Conservation (phyloP, 2,113 vertebrate genomes). For the Crocuta crocuta region DNA sequence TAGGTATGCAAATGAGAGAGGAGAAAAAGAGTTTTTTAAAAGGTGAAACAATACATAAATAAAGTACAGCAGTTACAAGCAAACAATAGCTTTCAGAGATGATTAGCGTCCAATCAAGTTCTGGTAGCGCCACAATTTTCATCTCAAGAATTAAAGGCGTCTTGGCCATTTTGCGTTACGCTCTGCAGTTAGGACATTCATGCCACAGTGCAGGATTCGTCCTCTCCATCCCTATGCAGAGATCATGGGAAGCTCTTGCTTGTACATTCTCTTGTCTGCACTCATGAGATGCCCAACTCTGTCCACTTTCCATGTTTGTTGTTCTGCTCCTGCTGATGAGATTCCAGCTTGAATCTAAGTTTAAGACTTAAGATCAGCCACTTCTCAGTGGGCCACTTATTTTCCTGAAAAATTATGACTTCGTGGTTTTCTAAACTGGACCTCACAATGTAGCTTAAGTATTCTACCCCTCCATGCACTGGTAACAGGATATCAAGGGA, state of each 20-base stretch:
- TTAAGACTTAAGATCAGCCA: not conserved
- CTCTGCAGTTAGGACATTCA: not conserved
- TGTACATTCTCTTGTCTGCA: not conserved
- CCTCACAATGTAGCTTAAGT: not conserved
- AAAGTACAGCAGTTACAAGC: not conserved
- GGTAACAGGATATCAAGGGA: not conserved
- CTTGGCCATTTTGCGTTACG: not conserved
- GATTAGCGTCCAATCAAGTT: not conserved
- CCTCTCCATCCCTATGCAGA: not conserved
- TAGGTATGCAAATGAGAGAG: not conserved
- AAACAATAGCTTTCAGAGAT: not conserved
- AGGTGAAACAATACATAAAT: not conserved
- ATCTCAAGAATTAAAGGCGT: not conserved
- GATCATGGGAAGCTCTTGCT: not conserved
- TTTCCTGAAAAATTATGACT: conserved; percentile 9
- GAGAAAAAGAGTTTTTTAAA: not conserved
- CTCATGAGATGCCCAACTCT: not conserved
- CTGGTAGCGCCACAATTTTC: not conserved
- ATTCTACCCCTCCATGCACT: not conserved
- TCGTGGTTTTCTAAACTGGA: not conserved
- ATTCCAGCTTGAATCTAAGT: not conserved
- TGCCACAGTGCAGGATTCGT: not conserved
- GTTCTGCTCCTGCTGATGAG: not conserved
- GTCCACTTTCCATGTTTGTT: not conserved
- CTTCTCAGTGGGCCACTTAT: not conserved